phyloP scores from a whole-genome alignment of 2,113 vertebrate species.

The Mus spicilegus region DNA sequence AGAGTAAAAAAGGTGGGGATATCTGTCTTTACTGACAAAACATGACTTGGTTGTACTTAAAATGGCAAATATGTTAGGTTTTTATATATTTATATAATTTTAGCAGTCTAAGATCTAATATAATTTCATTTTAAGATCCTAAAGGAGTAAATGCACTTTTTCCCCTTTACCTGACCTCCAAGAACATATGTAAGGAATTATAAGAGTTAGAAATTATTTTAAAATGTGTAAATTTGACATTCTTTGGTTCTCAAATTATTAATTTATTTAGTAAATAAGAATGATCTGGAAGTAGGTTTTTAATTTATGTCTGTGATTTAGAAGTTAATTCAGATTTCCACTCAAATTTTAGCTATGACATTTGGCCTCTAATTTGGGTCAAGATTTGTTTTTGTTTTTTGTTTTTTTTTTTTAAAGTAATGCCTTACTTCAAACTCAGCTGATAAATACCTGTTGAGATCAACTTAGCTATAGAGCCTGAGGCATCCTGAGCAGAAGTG shows the following conservation, averaged over 20 bases:
- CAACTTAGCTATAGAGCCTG: not conserved
- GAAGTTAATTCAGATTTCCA: constrained; percentile 22
- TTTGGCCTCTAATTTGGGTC: constrained; percentile 1
- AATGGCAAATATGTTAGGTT: constrained; percentile 38
- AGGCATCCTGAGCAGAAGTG: not conserved
- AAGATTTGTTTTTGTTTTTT: not conserved
- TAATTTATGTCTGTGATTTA: constrained; percentile 39
- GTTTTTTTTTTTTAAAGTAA: not conserved
- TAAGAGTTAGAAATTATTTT: constrained; percentile 15
- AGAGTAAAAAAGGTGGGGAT: not conserved
- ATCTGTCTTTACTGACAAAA: not conserved
- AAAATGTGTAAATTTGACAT: not conserved
- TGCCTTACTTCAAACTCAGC: not conserved
- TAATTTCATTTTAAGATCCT: constrained; percentile 19
- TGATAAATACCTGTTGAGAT: not conserved
- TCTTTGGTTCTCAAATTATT: not conserved
- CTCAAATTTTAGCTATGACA: not conserved
- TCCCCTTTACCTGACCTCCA: not conserved
- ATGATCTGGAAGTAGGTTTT: not conserved
- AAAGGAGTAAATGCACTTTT: not conserved
- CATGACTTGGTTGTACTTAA: constrained; percentile 28
- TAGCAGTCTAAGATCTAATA: not conserved
- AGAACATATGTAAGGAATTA: not conserved
- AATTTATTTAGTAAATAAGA: not conserved
- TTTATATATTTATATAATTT: not conserved